These are phyloP conservation scores for Trachops cirrhosus DNA, from an alignment of 2,797 vertebrate genomes.

Conservation along the genomic window DNA sequence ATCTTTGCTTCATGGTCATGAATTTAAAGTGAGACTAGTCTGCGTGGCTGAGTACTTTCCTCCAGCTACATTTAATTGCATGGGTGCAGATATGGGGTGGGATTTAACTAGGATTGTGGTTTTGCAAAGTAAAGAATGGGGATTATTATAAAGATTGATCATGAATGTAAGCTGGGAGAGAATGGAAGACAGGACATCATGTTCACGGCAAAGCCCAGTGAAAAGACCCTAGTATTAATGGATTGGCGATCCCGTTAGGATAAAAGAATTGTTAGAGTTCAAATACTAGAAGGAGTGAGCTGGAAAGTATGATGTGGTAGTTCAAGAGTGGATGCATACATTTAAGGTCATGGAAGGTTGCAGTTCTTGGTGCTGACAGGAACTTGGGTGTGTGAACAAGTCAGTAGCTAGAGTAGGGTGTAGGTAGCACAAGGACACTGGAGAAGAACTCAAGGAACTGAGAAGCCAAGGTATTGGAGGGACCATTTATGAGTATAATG, in stretches of 20 bases:
- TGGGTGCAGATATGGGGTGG: background rate
- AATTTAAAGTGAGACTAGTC: slow-evolving; percentile 28
- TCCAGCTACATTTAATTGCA: background rate
- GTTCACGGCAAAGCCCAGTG: background rate
- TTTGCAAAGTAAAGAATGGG: slow-evolving; percentile 4
- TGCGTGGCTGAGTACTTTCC: background rate
- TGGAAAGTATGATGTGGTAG: background rate
- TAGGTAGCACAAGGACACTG: background rate
- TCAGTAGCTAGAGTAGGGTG: background rate
- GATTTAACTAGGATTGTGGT: background rate
- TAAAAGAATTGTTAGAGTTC: background rate
- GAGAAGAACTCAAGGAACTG: background rate
- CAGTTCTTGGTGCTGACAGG: background rate
- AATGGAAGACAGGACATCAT: background rate
- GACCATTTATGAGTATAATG: background rate
- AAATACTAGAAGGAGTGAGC: background rate
- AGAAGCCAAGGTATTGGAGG: background rate
- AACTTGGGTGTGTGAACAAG: background rate
- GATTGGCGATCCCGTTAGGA: background rate
- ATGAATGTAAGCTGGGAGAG: background rate
- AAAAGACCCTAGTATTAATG: background rate
- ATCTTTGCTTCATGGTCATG: background rate
- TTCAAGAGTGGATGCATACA: background rate
- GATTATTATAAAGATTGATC: background rate
- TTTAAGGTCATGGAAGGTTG: background rate